Percentiles rank a stretch among this genome's conserved stretches.
These are phyloP conservation scores for Himalopsyche tibetana DNA, from an alignment of 2,888 invertebrate species.

Conservation along the genomic window DNA sequence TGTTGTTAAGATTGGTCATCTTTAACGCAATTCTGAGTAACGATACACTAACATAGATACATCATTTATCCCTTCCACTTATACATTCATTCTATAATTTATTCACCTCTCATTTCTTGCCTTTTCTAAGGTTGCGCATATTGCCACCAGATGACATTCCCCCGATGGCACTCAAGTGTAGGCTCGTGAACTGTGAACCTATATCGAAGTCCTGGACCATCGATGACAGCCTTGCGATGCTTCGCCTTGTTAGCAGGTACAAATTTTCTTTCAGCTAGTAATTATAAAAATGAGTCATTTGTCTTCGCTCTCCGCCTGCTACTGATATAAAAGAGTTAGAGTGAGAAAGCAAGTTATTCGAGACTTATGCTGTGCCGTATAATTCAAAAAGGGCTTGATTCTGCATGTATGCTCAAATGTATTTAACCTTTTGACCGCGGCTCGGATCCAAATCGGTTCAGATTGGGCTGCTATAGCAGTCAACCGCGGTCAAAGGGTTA, in stretches of 20 bases:
- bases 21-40: too few species aligned
- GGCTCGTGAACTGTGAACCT: conserved; percentile 78
- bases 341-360: too few species aligned
- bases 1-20: too few species aligned
- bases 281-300: not conserved
- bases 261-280: conserved; percentile 65
- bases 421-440: too few species aligned
- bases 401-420: too few species aligned
- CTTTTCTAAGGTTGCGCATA: conserved; percentile 72
- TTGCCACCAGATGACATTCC: conserved; percentile 73
- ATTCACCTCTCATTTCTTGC: conserved; percentile 37
- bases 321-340: too few species aligned
- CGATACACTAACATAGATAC: conserved; percentile 39
- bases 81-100: conserved; percentile 54
- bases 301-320: too few species aligned
- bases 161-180: conserved; percentile 79
- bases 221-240: conserved; percentile 77
- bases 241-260: conserved; percentile 80
- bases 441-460: too few species aligned
- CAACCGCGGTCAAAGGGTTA: too few species aligned
- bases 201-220: conserved; percentile 74
- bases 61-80: conserved; percentile 1
- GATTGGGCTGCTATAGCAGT: too few species aligned
- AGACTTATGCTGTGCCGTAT: not conserved
- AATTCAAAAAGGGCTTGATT: too few species aligned